Evolutionary conservation across 2,888 invertebrate species (phyloP), one percentile per base, ranked within the genome.

Genomic region (Biston stratarius): DNA sequence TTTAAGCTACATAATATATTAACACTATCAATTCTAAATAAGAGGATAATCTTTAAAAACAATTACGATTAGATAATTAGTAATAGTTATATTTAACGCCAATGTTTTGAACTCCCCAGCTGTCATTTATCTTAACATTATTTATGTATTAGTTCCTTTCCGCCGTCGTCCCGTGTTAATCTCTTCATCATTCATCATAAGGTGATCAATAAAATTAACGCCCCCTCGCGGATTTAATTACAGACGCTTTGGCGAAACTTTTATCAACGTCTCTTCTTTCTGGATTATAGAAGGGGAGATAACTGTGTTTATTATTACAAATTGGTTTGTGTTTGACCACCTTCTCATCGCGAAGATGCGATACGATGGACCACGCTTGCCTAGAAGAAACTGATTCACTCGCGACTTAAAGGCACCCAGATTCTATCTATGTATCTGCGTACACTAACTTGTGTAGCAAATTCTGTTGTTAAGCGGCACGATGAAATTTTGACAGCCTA

Each of bases 151-250:
- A 55, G 12, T 36, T 42, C 14, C 12, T 33, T 42, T 9, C 6
- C 36, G 9, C 7, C 36, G 6, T 34, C 55, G 8, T 33, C 12
- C 55, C 42, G 55, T 33, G 55, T 42, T 48, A 48, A 57, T 57
- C 45, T 40, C 59, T 10, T 15, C 53, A 45, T 61, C 53, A 47
- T 44, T 57, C 63, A 63, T 63, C 51, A 63, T 64, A 40, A 53
- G 47, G 8, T 6, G 33, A 65, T 65, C 60, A 36, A 61, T 57
- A 61, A 44, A 56, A 61, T 61, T 61, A 61, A 60, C 49, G 65
- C 55, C 15, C 15, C 12, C 42, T 38, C 36, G 48, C 9, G 33
- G 65, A 49, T 66, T 57, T 52, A 66, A 66, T 66, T 57, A 61
- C 66, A 36, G 40, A 45, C 49, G 34, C 38, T 61, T 52, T 57